Evolutionary conservation across 1,140 invertebrate genomes (phyloP).

Genomic region (Euschistus heros): DNA sequence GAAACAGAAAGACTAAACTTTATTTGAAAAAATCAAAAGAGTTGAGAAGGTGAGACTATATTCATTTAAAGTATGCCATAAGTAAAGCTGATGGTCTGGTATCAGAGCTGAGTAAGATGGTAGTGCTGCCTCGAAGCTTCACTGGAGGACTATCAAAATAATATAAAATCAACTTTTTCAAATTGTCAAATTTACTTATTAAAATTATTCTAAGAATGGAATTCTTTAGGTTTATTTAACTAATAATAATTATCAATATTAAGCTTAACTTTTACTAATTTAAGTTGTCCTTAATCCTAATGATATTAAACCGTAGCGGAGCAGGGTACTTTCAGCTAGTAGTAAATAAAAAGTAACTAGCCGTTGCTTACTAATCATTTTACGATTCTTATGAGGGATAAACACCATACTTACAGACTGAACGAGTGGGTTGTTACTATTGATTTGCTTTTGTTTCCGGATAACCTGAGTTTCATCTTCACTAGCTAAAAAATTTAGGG

Average conservation of each 20-base stretch:
- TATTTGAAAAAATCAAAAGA: too few relatives aligned
- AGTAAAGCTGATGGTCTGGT: neutral
- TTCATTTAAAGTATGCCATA: neutral
- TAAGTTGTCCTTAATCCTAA: too few relatives aligned
- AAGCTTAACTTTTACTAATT: too few relatives aligned
- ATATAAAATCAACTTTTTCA: too few relatives aligned
- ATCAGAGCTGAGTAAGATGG: neutral
- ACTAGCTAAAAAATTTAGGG: constrained; percentile 26
- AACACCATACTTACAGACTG: constrained; percentile 24
- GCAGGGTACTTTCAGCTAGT: too few relatives aligned
- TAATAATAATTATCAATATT: neutral
- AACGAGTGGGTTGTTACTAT: constrained; percentile 28
- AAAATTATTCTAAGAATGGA: neutral
- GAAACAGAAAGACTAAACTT: too few relatives aligned
- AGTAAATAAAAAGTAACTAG: too few relatives aligned
- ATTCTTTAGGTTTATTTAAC: neutral
- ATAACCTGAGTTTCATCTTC: constrained; percentile 32
- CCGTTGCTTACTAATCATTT: neutral
- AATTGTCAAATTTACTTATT: too few relatives aligned
- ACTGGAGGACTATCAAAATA: too few relatives aligned
- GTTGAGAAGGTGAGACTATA: too few relatives aligned
- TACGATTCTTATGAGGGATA: neutral
- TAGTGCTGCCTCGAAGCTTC: too few relatives aligned
- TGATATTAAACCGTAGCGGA: too few relatives aligned
- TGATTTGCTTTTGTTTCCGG: constrained; percentile 28